Evolutionary conservation across 1,140 invertebrate genomes (phyloP), one percentile per base, ranked within the genome.

Genomic region (Drosophila quadrilineata): DNA sequence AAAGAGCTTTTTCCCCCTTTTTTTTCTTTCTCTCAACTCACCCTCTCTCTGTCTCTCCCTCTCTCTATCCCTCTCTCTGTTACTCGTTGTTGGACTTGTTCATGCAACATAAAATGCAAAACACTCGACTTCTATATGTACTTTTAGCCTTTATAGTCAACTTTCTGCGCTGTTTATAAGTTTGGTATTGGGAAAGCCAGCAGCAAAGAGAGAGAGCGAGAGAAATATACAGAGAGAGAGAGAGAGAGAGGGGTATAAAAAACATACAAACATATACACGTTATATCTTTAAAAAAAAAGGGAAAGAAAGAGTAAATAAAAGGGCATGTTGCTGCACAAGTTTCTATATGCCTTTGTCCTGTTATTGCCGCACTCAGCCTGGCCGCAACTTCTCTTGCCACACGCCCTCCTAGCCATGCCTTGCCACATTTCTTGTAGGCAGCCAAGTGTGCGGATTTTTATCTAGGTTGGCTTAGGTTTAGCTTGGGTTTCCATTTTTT

Each of bases 371-470:
- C 59, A 43, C 38, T 62, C 48, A 41, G 17, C 14, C n/a, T n/a
- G n/a, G n/a, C n/a, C n/a, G n/a, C n/a, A n/a, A n/a, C n/a, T n/a
- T 5, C 3, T 29, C 3, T 41, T 41, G 14, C 26, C 6, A 3
- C 14, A n/a, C n/a, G 5, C 8, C 2, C 8, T 10, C n/a, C 22
- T 5, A 9, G 6, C 29, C 16, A 1, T 2, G 33, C 8, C 22
- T 17, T 29, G 24, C 40, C 41, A 45, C 24, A 45, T 14, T n/a
- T 28, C 41, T 28, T 33, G 38, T 70, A 77, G 75, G 75, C 75
- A 80, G 75, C 59, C 76, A 82, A 80, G 75, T 80, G 76, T 80
- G 75, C 75, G 75, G 75, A n/a, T 76, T 80, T 80, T 80, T 82
- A 82, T 80, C 75, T 80, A 35, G 76, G 75, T 72, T 75, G 75